Evolutionary conservation across 2,113 vertebrate species (phyloP).

Genomic region (Aptenodytes forsteri): DNA sequence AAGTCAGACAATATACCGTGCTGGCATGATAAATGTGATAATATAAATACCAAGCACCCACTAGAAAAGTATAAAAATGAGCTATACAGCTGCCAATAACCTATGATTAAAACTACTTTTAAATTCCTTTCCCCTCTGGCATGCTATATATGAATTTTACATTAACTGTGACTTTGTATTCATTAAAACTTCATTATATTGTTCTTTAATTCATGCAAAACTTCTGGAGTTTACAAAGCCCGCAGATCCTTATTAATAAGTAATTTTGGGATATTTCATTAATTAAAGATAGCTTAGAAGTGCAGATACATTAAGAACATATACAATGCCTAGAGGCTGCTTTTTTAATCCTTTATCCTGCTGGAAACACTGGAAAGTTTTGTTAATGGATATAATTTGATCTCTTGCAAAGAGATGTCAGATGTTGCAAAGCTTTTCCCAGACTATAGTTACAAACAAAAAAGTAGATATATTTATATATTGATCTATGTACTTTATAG

Average conservation of each 20-base stretch:
- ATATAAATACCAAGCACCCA: not conserved
- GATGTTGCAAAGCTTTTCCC: not conserved
- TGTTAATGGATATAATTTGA: not conserved
- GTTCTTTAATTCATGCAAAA: conserved; percentile 62
- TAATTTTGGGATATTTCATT: conserved; percentile 51
- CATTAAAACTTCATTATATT: conserved; percentile 48
- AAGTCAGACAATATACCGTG: not conserved
- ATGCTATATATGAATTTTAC: conserved; percentile 39
- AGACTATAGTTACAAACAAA: not conserved
- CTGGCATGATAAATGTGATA: not conserved
- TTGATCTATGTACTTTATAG: not conserved
- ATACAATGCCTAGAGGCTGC: not conserved
- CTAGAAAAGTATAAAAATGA: conserved; percentile 1
- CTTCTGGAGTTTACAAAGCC: conserved; percentile 49
- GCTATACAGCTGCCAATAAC: conserved; percentile 30
- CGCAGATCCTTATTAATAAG: conserved; percentile 58
- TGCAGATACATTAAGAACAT: not conserved
- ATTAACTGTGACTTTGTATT: conserved; percentile 25
- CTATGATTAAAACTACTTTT: not conserved
- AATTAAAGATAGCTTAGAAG: conserved; percentile 57
- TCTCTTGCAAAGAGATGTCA: not conserved
- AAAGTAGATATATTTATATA: not conserved
- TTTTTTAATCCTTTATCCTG: not conserved
- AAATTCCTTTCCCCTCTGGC: conserved; percentile 4
- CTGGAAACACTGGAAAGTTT: not conserved